Conservation (phyloP, 2,113 vertebrate species). For the Nyctibius bracteatus region DNA sequence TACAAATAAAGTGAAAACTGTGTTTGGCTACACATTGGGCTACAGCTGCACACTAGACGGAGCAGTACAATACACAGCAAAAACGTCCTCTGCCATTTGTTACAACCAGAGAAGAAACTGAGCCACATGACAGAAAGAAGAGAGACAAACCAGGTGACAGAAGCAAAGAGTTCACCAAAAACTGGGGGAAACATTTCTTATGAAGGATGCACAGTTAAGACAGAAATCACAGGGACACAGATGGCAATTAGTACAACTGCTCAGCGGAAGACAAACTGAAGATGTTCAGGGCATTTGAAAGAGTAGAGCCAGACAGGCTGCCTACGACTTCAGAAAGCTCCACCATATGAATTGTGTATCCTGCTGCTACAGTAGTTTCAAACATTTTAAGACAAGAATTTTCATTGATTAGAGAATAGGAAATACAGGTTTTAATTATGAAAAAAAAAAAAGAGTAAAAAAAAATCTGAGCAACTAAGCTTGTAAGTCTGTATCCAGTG, state of each 20-base stretch:
- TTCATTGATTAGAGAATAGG: fast-evolving
- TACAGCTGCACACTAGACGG: background rate
- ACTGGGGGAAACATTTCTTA: background rate
- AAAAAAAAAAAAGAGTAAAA: background rate
- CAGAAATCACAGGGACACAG: background rate
- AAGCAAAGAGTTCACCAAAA: background rate
- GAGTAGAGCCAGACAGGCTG: background rate
- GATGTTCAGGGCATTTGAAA: background rate
- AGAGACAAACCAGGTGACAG: background rate
- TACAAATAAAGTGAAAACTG: background rate
- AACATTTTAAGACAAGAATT: background rate
- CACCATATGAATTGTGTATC: fast-evolving
- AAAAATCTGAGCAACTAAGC: background rate
- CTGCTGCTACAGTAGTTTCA: background rate
- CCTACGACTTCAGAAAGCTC: background rate
- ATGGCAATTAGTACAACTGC: background rate
- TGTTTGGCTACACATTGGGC: fast-evolving
- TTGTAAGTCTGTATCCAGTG: background rate
- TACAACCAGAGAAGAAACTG: background rate
- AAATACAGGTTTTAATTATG: background rate
- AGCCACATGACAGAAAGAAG: background rate
- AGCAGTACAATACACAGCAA: background rate
- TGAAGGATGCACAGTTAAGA: background rate
- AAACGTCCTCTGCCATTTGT: background rate
- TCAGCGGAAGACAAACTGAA: background rate